Evolutionary conservation across 2,797 vertebrate species (phyloP), one percentile per base, ranked within the genome.

Genomic region (Mus spretus): DNA sequence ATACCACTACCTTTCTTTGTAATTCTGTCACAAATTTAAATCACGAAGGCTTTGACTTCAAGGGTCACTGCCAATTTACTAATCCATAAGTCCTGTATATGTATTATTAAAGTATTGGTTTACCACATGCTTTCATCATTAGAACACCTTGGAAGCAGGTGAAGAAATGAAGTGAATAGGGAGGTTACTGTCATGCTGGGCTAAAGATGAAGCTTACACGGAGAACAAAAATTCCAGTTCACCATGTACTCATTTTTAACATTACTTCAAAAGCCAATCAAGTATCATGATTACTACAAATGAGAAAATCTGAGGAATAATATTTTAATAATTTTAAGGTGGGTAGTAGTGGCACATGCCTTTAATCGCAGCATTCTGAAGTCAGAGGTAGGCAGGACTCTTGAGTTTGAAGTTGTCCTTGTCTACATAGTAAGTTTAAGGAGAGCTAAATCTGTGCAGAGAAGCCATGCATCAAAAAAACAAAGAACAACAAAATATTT

Each of bases 11-110:
- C 0, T 93, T 90, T 92, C n/a, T 59, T 55, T 92, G 84, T 63
- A 94, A 82, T 70, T 9, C 17, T 86, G 31, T 63, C 20, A n/a
- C 28, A 93, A 74, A 81, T 82, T 78, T 95, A 94, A 84, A 74
- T 90, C 50, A 67, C 28, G 67, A 85, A 82, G 1, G 19, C 44
- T 92, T 85, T 17, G 22, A 22, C 6, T 59, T 63, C 20, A 88
- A 59, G 6, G 0, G 28, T 70, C 67, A 75, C 77, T 90, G 26
- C 5, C 22, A 78, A 57, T 74, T 28, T 9, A 24, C 24, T 79
- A 59, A 93, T 37, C 4, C 14, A 53, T 74, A 13, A 90, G 37
- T 84, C 90, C 59, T 70, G 44, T 22, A 28, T 6, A 31, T 53
- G 3, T 70, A 31, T 93, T 94, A 44, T 89, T 15, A n/a, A 72